These are phyloP conservation scores for Leucoraja erinaceus DNA, from an alignment of 2,113 vertebrate species.

Conservation along the genomic window DNA sequence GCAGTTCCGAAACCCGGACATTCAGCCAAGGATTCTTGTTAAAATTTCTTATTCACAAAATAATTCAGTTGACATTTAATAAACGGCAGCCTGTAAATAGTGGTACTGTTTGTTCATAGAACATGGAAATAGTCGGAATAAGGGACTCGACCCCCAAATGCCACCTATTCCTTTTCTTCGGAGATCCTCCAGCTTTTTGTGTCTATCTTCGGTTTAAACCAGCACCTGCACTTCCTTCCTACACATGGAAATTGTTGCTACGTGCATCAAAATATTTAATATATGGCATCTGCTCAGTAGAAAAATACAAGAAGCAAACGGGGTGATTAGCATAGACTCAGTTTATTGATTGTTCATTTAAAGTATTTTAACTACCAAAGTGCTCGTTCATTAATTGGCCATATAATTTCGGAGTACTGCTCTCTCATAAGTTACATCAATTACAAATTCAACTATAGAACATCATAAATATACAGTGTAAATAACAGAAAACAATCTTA, in stretches of 20 bases:
- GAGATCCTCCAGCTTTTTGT: too few species aligned
- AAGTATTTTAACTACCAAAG: constrained; percentile 52
- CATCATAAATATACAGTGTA: constrained; percentile 53
- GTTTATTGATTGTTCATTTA: constrained; percentile 50
- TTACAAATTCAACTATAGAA: constrained; percentile 55
- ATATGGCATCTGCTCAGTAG: too few species aligned
- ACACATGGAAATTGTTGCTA: not conserved
- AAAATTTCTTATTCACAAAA: not conserved
- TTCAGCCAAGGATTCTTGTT: not conserved
- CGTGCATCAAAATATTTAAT: not conserved
- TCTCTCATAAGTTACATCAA: constrained; percentile 47
- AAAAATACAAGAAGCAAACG: not conserved
- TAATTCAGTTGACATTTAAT: not conserved
- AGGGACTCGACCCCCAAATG: too few species aligned
- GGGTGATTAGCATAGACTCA: constrained; percentile 36
- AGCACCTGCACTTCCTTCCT: too few species aligned
- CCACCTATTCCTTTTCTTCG: too few species aligned
- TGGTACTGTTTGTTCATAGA: not conserved
- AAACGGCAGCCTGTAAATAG: not conserved
- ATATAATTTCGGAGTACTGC: constrained; percentile 41
- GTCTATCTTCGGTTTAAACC: too few species aligned
- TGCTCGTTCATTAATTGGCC: constrained; percentile 45
- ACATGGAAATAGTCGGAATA: not conserved
- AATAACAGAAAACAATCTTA: constrained; percentile 37
- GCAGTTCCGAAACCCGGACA: not conserved